Percentiles rank a stretch among this genome's conserved stretches.
Conservation (phyloP, 2,888 invertebrate genomes). For the Camptogramma bilineatum region DNA sequence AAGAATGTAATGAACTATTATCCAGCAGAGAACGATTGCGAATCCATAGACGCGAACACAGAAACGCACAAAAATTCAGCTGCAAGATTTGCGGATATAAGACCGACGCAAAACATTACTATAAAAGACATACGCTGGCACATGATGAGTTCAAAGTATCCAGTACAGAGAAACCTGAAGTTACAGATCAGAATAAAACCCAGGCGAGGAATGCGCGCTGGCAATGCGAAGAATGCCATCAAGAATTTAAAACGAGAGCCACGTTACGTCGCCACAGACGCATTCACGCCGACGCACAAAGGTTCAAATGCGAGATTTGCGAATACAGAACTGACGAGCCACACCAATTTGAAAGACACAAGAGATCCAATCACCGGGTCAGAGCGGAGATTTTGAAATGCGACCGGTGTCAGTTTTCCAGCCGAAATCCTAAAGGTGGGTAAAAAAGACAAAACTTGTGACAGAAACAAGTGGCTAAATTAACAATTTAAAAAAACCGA, state of each 20-base stretch:
- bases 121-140: not conserved
- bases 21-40: not conserved
- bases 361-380: not conserved
- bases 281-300: not conserved
- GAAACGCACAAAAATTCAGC: not conserved
- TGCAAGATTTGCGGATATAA: not conserved
- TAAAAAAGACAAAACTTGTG: too few relatives aligned
- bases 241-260: not conserved
- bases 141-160: not conserved
- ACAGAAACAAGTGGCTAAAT: too few relatives aligned
- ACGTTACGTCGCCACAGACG: not conserved
- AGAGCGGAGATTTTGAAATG: not conserved
- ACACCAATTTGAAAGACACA: not conserved
- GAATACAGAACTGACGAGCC: not conserved
- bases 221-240: slow-evolving; percentile 2
- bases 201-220: not conserved
- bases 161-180: not conserved
- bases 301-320: not conserved
- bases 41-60: not conserved
- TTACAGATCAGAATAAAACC: not conserved
- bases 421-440: not conserved
- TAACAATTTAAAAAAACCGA: too few relatives aligned
- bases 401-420: not conserved
- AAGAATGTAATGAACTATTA: not conserved
- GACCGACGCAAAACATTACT: not conserved